Percentiles rank a stretch among this genome's conserved stretches.
phyloP scores from a whole-genome alignment of 2,888 invertebrate genomes.

The Gasteruption jaculator region DNA sequence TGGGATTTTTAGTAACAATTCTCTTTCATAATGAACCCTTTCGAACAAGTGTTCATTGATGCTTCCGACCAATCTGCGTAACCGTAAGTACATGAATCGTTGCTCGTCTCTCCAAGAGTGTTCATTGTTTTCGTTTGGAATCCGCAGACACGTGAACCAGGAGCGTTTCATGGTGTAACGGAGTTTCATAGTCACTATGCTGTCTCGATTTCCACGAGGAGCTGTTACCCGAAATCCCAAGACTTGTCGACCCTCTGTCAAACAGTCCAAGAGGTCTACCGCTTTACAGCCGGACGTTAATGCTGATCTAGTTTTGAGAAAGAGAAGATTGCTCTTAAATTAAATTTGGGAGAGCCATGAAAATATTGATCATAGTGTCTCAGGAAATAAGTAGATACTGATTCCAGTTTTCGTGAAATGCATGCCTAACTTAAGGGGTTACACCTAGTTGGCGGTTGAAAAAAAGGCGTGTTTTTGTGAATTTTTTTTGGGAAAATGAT shows the following conservation, averaged over 20 bases:
- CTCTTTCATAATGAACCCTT: constrained; percentile 36
- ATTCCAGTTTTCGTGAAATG: no score
- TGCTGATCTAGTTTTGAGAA: constrained; percentile 41
- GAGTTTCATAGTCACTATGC: constrained; percentile 38
- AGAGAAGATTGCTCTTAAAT: constrained; percentile 1
- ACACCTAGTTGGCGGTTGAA: no score
- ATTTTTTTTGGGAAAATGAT: no score
- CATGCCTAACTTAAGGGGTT: no score
- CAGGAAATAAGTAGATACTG: no score
- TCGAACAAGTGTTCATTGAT: constrained; percentile 42
- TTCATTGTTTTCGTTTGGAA: constrained; percentile 32
- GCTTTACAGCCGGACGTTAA: constrained; percentile 44
- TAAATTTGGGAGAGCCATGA: neutral
- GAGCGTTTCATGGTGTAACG: constrained; percentile 42
- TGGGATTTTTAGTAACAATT: constrained; percentile 25
- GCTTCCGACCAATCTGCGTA: constrained; percentile 42
- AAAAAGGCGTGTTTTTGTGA: no score
- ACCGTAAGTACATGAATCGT: constrained; percentile 45
- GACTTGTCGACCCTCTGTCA: constrained; percentile 41
- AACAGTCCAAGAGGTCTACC: constrained; percentile 44
- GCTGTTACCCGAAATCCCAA: constrained; percentile 32
- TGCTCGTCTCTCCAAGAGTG: constrained; percentile 45
- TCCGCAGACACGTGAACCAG: constrained; percentile 45
- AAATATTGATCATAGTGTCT: no score
- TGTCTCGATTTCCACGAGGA: constrained; percentile 20